phyloP scores from a whole-genome alignment of 2,888 invertebrate species.

The Chloroclysta siterata region DNA sequence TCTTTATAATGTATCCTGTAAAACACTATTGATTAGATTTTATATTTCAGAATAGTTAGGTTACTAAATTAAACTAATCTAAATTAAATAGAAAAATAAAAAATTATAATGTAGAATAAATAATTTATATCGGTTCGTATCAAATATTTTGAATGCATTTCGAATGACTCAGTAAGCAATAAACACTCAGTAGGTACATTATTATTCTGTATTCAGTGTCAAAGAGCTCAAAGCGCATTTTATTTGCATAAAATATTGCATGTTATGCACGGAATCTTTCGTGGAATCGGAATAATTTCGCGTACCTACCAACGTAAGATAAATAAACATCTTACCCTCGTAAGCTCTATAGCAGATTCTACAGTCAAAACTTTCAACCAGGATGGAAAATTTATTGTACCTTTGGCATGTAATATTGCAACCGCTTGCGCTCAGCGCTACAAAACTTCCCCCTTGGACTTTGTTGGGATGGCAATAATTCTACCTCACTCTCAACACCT shows the following conservation, averaged over 20 bases:
- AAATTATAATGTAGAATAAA: no score
- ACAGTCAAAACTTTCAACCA: slow-evolving; percentile 32
- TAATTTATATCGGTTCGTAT: slow-evolving; percentile 1
- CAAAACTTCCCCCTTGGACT: slow-evolving; percentile 37
- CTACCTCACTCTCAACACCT: slow-evolving; percentile 24
- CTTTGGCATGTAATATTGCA: slow-evolving; percentile 44
- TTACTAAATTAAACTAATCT: no score
- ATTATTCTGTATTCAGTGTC: slow-evolving; percentile 10
- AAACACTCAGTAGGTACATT: slow-evolving; percentile 18
- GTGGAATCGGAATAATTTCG: background rate
- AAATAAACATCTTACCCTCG: slow-evolving; percentile 2
- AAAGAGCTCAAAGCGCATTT: slow-evolving; percentile 27
- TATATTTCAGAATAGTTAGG: no score
- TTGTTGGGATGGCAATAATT: slow-evolving; percentile 26
- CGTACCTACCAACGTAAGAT: background rate
- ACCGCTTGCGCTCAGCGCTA: slow-evolving; percentile 34
- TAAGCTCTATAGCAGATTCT: slow-evolving; percentile 15
- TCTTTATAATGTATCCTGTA: no score
- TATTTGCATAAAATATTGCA: slow-evolving; percentile 26
- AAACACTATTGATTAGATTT: no score
- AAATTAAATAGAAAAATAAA: no score
- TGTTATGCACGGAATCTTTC: background rate
- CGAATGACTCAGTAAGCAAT: slow-evolving; percentile 13
- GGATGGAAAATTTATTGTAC: slow-evolving; percentile 42
- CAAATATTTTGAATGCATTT: slow-evolving; percentile 24